Percentiles rank a stretch among this genome's conserved stretches.
These are phyloP conservation scores for Actinernus sp. DNA, from an alignment of 92 coral and sea anemone genomes.

Conservation along the genomic window DNA sequence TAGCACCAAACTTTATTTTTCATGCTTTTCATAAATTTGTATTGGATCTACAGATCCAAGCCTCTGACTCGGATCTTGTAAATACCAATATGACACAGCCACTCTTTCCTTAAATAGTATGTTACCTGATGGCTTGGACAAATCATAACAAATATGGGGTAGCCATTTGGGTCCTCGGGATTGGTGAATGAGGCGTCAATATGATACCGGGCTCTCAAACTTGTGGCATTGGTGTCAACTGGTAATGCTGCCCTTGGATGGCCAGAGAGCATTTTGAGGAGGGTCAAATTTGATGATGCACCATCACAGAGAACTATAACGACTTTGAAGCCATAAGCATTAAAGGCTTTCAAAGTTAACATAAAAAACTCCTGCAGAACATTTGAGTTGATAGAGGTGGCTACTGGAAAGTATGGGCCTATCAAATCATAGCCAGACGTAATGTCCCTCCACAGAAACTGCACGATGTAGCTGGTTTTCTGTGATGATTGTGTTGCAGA, in stretches of 20 bases:
- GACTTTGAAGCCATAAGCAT: constrained; percentile 4
- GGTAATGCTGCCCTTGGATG: constrained; percentile 15
- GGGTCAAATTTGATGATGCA: no score
- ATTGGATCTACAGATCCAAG: no score
- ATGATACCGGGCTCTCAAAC: constrained; percentile 1
- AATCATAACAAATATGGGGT: constrained; percentile 13
- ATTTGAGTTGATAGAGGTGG: constrained; percentile 17
- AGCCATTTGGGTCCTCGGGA: constrained; percentile 8
- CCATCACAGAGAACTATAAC: constrained; percentile 6
- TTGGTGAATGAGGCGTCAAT: constrained; percentile 4
- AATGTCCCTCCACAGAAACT: constrained; percentile 29
- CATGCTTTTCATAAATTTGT: no score
- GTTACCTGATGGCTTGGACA: no score
- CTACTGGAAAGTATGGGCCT: constrained; percentile 20
- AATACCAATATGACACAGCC: no score
- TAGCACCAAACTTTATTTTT: no score
- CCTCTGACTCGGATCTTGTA: no score
- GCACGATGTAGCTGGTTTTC: constrained; percentile 20
- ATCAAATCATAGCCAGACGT: constrained; percentile 24
- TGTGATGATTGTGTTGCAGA: constrained; percentile 8
- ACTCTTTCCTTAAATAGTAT: no score
- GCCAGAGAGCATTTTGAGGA: neutral
- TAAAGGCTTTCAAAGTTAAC: constrained; percentile 15
- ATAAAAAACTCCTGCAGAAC: constrained; percentile 26
- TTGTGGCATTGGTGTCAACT: constrained; percentile 2